These are phyloP conservation scores for Genyomyrus donnyi DNA, from an alignment of 2,113 vertebrate species.

Conservation along the genomic window DNA sequence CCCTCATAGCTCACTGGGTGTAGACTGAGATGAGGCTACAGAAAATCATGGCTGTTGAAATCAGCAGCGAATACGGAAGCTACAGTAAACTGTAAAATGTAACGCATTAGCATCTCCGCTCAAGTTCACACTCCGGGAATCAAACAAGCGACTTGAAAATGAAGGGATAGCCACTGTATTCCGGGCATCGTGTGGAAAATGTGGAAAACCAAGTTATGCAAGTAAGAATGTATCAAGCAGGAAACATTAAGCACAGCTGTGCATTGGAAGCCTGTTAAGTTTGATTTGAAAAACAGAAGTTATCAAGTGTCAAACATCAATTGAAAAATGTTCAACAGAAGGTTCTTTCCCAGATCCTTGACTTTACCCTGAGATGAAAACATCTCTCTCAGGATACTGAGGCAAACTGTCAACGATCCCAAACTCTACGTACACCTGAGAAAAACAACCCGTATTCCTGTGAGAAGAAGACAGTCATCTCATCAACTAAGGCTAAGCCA, in stretches of 20 bases:
- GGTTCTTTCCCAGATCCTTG: slow-evolving; percentile 28
- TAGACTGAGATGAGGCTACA: background rate
- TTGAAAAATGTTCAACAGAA: slow-evolving; percentile 35
- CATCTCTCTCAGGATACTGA: background rate
- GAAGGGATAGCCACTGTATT: background rate
- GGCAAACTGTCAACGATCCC: slow-evolving; percentile 25
- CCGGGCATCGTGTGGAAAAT: background rate
- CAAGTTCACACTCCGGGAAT: background rate
- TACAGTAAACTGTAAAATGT: background rate
- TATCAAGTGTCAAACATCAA: slow-evolving; percentile 32
- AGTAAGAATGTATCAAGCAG: background rate
- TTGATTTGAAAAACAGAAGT: background rate
- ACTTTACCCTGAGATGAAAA: slow-evolving; percentile 18
- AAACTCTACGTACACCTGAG: slow-evolving; percentile 18
- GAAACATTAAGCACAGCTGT: background rate
- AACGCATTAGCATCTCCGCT: background rate
- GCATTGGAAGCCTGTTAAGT: background rate
- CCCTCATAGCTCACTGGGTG: background rate
- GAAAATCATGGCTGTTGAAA: background rate
- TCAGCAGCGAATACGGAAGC: background rate
- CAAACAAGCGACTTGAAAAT: background rate
- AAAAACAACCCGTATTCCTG: slow-evolving; percentile 29
- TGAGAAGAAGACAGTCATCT: slow-evolving; percentile 43
- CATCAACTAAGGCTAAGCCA: slow-evolving; percentile 35
- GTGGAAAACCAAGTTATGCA: background rate